These are phyloP conservation scores for Glaucopsyche alexis DNA, from an alignment of 2,888 invertebrate species.

Conservation along the genomic window DNA sequence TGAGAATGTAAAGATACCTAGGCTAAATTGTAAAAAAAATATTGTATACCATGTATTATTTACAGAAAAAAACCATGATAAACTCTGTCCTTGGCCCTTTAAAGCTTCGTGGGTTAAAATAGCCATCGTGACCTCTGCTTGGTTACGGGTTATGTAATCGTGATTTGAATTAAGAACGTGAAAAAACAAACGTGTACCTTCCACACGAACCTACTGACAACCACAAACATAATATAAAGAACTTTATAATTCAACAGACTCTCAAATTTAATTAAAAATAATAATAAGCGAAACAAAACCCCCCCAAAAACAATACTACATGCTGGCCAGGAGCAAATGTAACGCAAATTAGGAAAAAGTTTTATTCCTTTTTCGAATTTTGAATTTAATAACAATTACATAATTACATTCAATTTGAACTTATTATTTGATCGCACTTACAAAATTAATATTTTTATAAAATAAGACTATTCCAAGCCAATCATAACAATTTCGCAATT, in stretches of 20 bases:
- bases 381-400: too few relatives aligned
- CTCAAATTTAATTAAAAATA: too few relatives aligned
- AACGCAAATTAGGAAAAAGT: background rate
- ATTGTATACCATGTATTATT: background rate
- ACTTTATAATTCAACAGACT: background rate
- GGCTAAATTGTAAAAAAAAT: too few relatives aligned
- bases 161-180: constrained; percentile 33
- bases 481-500: constrained; percentile 17
- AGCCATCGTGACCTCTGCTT: constrained; percentile 54
- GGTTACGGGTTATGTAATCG: constrained; percentile 46
- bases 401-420: too few relatives aligned
- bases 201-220: constrained; percentile 4
- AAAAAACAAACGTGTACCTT: constrained; percentile 18
- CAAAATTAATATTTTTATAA: background rate
- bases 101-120: constrained; percentile 30
- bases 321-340: background rate
- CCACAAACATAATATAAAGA: background rate
- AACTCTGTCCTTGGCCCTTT: constrained; percentile 23
- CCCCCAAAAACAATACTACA: background rate
- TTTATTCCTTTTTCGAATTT: background rate
- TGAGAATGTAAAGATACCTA: too few relatives aligned
- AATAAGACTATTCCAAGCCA: background rate
- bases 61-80: background rate
- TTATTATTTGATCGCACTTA: background rate
- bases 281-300: too few relatives aligned